Percentiles rank a stretch among this genome's conserved stretches.
phyloP scores from a whole-genome alignment of 37 sponge, comb jelly and placozoan genomes.

The Ianthella basta region DNA sequence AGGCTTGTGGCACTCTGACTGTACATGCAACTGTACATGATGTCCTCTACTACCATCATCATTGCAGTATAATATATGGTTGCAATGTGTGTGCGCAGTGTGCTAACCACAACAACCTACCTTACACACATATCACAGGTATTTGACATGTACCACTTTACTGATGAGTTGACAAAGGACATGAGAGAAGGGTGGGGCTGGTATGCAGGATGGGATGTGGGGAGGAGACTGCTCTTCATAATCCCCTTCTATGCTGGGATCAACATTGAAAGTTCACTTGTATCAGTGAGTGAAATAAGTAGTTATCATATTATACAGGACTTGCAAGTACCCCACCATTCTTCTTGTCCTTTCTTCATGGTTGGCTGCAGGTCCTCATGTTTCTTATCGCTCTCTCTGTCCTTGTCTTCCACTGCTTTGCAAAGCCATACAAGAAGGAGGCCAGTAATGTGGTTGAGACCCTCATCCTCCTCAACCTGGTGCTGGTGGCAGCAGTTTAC shows the following conservation, averaged over 20 bases:
- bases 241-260: slow-evolving; percentile 44
- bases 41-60: too few species aligned
- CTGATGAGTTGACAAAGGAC: slow-evolving; percentile 69
- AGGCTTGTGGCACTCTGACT: too few species aligned
- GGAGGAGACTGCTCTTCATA: slow-evolving; percentile 67
- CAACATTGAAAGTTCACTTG: slow-evolving; percentile 44
- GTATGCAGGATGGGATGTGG: slow-evolving; percentile 82
- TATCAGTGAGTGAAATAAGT: slow-evolving; percentile 53
- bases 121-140: not conserved
- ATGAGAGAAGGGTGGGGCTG: slow-evolving; percentile 48
- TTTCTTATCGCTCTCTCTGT: slow-evolving; percentile 46
- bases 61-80: too few species aligned
- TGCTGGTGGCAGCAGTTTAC: slow-evolving; percentile 63
- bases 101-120: not conserved
- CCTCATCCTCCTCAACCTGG: slow-evolving; percentile 56
- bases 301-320: not conserved
- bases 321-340: not conserved
- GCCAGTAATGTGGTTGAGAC: slow-evolving; percentile 67
- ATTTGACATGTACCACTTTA: slow-evolving; percentile 51
- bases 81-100: too few species aligned
- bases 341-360: not conserved
- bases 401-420: slow-evolving; percentile 61
- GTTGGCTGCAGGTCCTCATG: slow-evolving; percentile 58
- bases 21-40: too few species aligned
- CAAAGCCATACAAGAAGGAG: slow-evolving; percentile 65